phyloP scores from a whole-genome alignment of 2,797 vertebrate species.

The Gymnothorax reevesii region DNA sequence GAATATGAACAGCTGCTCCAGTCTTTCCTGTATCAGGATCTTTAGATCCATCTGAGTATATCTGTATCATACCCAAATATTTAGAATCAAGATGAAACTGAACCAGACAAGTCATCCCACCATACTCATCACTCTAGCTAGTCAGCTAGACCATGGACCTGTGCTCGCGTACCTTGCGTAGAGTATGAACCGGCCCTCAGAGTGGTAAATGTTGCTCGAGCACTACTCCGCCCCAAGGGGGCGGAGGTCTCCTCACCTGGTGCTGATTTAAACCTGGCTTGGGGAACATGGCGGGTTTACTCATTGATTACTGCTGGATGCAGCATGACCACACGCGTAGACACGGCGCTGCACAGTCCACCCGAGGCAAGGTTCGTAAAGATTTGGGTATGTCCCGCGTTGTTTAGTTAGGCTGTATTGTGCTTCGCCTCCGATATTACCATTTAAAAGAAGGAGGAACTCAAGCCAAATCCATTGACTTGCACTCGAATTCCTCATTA shows the following conservation, averaged over 20 bases:
- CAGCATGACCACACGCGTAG: slow-evolving; percentile 55
- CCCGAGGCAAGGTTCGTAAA: slow-evolving; percentile 62
- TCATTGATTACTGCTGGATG: slow-evolving; percentile 39
- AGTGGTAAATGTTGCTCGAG: not conserved
- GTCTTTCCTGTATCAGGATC: too few relatives aligned
- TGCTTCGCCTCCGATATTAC: not conserved
- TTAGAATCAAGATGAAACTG: too few relatives aligned
- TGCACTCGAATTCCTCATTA: not conserved
- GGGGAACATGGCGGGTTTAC: slow-evolving; percentile 25
- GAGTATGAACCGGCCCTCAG: too few relatives aligned
- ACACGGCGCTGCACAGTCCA: slow-evolving; percentile 63
- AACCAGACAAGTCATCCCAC: too few relatives aligned
- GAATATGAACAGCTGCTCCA: too few relatives aligned
- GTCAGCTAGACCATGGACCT: too few relatives aligned
- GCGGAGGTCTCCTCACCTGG: slow-evolving; percentile 57
- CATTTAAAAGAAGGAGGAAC: not conserved
- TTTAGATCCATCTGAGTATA: too few relatives aligned
- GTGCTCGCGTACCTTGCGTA: too few relatives aligned
- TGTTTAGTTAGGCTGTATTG: too few relatives aligned
- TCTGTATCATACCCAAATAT: too few relatives aligned
- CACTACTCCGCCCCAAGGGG: not conserved
- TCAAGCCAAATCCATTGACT: too few relatives aligned
- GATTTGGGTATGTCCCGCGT: not conserved
- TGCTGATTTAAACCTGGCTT: slow-evolving; percentile 60
- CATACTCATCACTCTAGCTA: too few relatives aligned